phyloP scores from a whole-genome alignment of 2,113 vertebrate species.

The Alces alces region DNA sequence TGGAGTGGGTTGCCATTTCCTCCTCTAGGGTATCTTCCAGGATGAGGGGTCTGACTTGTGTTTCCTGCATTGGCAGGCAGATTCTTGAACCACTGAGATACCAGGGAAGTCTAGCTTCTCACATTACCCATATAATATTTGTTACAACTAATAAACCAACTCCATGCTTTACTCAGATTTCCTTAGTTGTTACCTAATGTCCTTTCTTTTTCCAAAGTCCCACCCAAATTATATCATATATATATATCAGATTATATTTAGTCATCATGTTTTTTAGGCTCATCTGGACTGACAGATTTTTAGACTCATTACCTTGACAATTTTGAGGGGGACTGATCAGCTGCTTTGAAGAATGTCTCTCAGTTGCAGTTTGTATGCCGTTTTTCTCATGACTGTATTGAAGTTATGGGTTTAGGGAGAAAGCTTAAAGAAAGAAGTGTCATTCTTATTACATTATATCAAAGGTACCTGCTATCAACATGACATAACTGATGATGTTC shows the following conservation, averaged over 20 bases:
- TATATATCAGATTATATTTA: not conserved
- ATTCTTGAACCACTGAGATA: not conserved
- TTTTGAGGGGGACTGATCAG: not conserved
- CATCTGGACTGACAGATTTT: not conserved
- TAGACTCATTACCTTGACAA: not conserved
- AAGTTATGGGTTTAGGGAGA: not conserved
- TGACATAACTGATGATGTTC: not conserved
- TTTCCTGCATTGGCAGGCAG: not conserved
- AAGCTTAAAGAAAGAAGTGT: not conserved
- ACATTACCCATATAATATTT: not conserved
- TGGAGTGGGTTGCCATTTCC: not conserved
- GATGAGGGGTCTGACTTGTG: not conserved
- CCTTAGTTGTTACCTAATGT: not conserved
- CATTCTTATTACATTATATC: not conserved
- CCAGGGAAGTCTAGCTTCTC: not conserved
- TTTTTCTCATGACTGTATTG: not conserved
- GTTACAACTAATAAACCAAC: not conserved
- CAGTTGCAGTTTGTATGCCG: not conserved
- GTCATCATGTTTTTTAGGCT: not conserved
- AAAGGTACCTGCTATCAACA: not conserved
- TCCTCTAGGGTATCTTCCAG: not conserved
- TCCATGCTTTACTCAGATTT: not conserved
- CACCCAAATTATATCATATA: not conserved
- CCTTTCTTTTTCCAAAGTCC: not conserved
- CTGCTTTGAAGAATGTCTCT: not conserved